phyloP scores from a whole-genome alignment of 2,113 vertebrate genomes.

The Neomonachus schauinslandi region DNA sequence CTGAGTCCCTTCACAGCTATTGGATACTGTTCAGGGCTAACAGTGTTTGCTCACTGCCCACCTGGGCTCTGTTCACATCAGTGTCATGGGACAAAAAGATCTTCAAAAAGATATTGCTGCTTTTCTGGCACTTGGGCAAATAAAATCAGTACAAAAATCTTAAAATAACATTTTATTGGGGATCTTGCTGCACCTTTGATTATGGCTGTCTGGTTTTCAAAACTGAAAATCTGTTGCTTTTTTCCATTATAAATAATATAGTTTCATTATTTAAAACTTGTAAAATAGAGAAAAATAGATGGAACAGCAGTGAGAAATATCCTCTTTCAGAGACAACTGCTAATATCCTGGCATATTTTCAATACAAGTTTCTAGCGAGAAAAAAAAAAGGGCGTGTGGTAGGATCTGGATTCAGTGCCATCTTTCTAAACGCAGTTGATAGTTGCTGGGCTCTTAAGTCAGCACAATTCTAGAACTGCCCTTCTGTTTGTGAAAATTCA shows the following conservation, averaged over 20 bases:
- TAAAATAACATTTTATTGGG: constrained; percentile 25
- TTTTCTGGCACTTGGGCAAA: constrained; percentile 32
- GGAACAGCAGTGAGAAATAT: not conserved
- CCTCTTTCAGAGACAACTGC: constrained; percentile 14
- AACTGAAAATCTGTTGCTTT: constrained; percentile 1
- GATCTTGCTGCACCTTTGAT: not conserved
- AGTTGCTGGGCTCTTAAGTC: not conserved
- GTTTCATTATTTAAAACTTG: not conserved
- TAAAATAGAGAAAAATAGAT: not conserved
- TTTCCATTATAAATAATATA: not conserved
- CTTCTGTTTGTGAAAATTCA: not conserved
- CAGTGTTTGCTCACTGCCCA: not conserved
- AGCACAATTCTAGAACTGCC: not conserved
- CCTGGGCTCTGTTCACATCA: not conserved
- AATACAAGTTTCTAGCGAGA: not conserved
- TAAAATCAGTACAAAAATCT: not conserved
- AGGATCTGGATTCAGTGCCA: not conserved
- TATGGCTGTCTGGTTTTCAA: not conserved
- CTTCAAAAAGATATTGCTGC: not conserved
- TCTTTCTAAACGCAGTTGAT: constrained; percentile 4
- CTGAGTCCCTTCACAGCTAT: not conserved
- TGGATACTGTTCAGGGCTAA: not conserved
- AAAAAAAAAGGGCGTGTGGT: not conserved
- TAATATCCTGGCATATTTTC: constrained; percentile 32
- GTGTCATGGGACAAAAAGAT: not conserved